Base-by-base conservation (phyloP, 2,888 invertebrate species). In the Caenorhabditis becei region DNA sequence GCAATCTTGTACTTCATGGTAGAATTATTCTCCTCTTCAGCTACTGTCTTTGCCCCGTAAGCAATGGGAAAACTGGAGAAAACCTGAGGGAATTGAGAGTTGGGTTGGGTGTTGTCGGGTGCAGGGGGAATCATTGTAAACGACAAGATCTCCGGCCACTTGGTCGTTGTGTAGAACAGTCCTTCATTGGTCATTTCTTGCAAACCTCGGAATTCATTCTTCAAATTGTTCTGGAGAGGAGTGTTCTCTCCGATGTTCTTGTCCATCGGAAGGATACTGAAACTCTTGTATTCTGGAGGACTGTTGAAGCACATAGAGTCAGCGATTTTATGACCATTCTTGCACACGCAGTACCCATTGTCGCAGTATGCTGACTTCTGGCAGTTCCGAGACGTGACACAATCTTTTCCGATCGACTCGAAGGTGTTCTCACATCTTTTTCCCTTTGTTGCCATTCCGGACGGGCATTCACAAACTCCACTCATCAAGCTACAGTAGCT, bases 381-480 rank as follows among this genome's bases (percentile, higher is more conserved):
- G 56, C 89, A 90, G 49, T 88, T 87, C 26, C 86, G 56, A 5
- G 83, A 84, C 0, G 86, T 85, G 20, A 86, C 83, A 62, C 90
- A 90, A n/a, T 85, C 83, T 5, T 83, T 83, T 20, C 90, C 90
- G 49, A 82, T 79, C 3, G 86, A 82, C 14, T 82, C 78, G 4
- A 80, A 80, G 5, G 88, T 88, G 47, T 83, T 87, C 18, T 87
- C 82, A 71, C 90, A 88, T 4, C 65, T 47, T 20, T 70, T 87
- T 24, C 86, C 83, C 7, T 69, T 77, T 1, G 86, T 86, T 4
- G 80, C 78, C 85, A 85, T 86, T 24, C 90, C 90, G 18, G 83
- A 79, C 1, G 90, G 89, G 59, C 90, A 90, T 67, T 90, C 90
- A 67, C 90, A 90, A 11, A 91, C 89, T 7, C 89, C 88, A 58